Conservation (phyloP, 2,888 invertebrate genomes). For the Caenorhabditis sp. region DNA sequence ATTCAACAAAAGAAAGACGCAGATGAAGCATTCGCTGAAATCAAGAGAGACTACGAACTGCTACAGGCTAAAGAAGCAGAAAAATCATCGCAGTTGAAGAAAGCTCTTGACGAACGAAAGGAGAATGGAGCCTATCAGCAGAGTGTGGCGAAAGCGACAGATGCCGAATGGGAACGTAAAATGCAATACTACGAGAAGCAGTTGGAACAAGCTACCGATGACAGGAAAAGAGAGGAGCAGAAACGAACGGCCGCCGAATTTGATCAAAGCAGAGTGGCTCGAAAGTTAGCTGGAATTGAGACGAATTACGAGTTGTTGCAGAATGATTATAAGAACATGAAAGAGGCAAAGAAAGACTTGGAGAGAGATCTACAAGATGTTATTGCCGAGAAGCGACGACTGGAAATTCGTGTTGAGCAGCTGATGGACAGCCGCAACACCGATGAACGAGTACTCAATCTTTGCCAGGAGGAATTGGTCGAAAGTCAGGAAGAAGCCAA, state of each 20-base stretch:
- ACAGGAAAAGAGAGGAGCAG: constrained; percentile 66
- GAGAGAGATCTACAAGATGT: constrained; percentile 61
- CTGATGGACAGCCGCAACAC: constrained; percentile 64
- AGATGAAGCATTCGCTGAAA: constrained; percentile 49
- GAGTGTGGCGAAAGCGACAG: constrained; percentile 70
- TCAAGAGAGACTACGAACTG: constrained; percentile 56
- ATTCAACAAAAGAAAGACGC: constrained; percentile 60
- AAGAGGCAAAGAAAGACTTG: constrained; percentile 40
- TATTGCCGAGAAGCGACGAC: constrained; percentile 54
- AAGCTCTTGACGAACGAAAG: constrained; percentile 85
- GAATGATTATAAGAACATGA: constrained; percentile 56
- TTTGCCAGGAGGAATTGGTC: constrained; percentile 59
- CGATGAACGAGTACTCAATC: constrained; percentile 56
- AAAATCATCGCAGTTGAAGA: constrained; percentile 90
- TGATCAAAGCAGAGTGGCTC: constrained; percentile 61
- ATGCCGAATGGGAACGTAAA: constrained; percentile 91
- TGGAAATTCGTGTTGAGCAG: constrained; percentile 63
- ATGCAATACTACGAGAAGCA: constrained; percentile 86
- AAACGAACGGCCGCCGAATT: constrained; percentile 62
- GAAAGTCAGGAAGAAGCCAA: constrained; percentile 67
- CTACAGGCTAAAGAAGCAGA: constrained; percentile 63
- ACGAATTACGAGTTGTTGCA: constrained; percentile 66
- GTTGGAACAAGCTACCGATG: constrained; percentile 63
- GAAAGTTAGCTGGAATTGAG: constrained; percentile 64
- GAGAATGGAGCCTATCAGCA: constrained; percentile 72